Conservation (phyloP, 1,140 invertebrate species). For the Neomicropteryx cornuta region DNA sequence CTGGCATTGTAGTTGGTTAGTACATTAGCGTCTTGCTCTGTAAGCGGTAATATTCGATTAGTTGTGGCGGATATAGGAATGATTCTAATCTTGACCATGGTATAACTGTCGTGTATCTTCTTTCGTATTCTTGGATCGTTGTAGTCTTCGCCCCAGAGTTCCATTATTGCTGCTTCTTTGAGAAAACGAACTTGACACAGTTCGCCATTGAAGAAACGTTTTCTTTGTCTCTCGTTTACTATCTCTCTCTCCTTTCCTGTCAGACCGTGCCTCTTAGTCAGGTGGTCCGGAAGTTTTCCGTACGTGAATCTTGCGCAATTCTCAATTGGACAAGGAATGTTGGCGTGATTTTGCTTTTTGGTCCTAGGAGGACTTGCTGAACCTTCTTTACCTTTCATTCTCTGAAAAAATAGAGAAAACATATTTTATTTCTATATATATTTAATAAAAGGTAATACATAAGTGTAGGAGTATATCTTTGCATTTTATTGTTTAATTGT, state of each 20-base stretch:
- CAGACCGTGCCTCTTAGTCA: conserved; percentile 37
- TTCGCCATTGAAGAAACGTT: conserved; percentile 39
- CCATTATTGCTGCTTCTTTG: conserved; percentile 37
- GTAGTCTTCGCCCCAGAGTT: conserved; percentile 38
- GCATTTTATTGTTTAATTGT: no score
- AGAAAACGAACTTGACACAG: conserved; percentile 37
- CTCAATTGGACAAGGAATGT: conserved; percentile 39
- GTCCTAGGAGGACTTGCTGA: conserved; percentile 24
- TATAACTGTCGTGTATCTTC: conserved; percentile 38
- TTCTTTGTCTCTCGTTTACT: conserved; percentile 38
- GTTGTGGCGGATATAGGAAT: conserved; percentile 37
- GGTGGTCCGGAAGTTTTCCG: conserved; percentile 37
- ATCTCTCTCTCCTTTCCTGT: conserved; percentile 35
- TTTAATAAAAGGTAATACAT: no score
- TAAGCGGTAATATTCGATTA: conserved; percentile 28
- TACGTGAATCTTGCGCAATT: conserved; percentile 39
- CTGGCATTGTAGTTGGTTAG: conserved; percentile 38
- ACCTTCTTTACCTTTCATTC: no score
- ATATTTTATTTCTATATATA: conserved; percentile 5
- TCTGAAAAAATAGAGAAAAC: conserved; percentile 18
- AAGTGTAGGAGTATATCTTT: no score
- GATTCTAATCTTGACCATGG: conserved; percentile 37
- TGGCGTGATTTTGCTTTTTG: conserved; percentile 40
- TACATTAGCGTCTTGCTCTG: conserved; percentile 40
- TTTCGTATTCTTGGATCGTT: conserved; percentile 34